Conservation (phyloP, 2,888 invertebrate species). For the Polydrusus cervinus region DNA sequence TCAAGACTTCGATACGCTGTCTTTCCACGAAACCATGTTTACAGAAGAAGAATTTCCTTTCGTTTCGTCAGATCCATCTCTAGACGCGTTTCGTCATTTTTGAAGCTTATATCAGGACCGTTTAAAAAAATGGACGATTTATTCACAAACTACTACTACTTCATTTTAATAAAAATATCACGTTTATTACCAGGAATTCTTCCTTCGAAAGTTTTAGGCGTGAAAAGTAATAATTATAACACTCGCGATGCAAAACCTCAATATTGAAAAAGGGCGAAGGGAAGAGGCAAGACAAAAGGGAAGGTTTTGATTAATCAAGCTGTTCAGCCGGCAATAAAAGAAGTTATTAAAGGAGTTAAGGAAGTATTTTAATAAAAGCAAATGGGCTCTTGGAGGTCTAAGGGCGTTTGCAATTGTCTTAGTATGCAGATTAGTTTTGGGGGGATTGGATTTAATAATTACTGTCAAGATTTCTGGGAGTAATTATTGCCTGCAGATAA, state of each 20-base stretch:
- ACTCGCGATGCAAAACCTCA: slow-evolving; percentile 28
- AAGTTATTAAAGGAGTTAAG: slow-evolving; percentile 55
- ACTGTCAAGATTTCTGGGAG: slow-evolving; percentile 19
- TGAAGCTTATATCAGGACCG: too few relatives aligned
- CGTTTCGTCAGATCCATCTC: too few relatives aligned
- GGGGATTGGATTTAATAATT: slow-evolving; percentile 50
- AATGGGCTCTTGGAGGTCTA: slow-evolving; percentile 50
- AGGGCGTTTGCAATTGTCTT: slow-evolving; percentile 50
- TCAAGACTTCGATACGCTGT: too few relatives aligned
- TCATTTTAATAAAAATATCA: too few relatives aligned
- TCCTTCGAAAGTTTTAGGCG: neutral
- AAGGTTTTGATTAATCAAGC: slow-evolving; percentile 53
- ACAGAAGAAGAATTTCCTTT: too few relatives aligned
- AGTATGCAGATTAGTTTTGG: slow-evolving; percentile 53
- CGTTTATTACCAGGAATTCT: neutral
- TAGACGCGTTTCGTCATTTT: too few relatives aligned
- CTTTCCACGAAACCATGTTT: too few relatives aligned
- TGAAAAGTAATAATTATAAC: slow-evolving; percentile 37
- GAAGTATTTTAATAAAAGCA: slow-evolving; percentile 56
- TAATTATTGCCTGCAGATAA: slow-evolving; percentile 21
- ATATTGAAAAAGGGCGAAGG: slow-evolving; percentile 35
- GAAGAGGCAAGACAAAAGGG: slow-evolving; percentile 38
- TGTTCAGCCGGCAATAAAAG: slow-evolving; percentile 52
- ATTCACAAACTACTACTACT: too few relatives aligned
- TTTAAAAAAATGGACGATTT: too few relatives aligned